Base-by-base conservation (phyloP, 2,888 invertebrate genomes). In the Spilarctia lutea region DNA sequence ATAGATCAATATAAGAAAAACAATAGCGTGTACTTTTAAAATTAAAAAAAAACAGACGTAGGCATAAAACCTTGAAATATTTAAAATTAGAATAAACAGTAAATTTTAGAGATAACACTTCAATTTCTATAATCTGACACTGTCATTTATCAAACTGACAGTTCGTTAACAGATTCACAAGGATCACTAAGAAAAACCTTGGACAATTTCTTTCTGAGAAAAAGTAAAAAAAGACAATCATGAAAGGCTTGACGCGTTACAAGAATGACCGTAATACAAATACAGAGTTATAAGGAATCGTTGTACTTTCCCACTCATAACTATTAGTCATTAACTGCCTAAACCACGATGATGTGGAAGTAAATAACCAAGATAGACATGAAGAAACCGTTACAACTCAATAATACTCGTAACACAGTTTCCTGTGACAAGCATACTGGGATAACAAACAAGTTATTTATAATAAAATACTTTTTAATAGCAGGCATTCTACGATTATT, bases 381-480 rank as follows among this genome's bases (percentile, higher is more conserved):
- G 78, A 80, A 82, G 69, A 72, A 86, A 82, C 85, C 81, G 86
- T 83, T 87, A 85, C 71, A 83, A 85, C 75, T 73, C 79, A 85
- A 85, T 86, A 88, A 85, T 83, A n/a, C n/a, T n/a, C n/a, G n/a
- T n/a, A 87, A 81, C 84, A 84, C 81, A 75, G 79, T 89, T 89
- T 89, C 89, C 89, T 88, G 88, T 83, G 13, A 24, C 48, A 18
- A 48, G 67, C 80, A 82, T 83, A 80, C 78, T 39, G 78, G 80
- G 84, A 81, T 82, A 86, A 84, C 80, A 79, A 81, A 71, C 65
- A 75, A 78, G 42, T 83, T 78, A 70, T 11, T 39, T 39, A 39
- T 11, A 78, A 84, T 79, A 81, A 72, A 84, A 79, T 83, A 78
- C 72, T 70, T 82, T 84, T 83, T 82, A 73, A 80, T 83, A 82